Percentiles rank a stretch among this genome's conserved stretches.
phyloP scores from a whole-genome alignment of 1,140 invertebrate species.

The Amyelois transitella region DNA sequence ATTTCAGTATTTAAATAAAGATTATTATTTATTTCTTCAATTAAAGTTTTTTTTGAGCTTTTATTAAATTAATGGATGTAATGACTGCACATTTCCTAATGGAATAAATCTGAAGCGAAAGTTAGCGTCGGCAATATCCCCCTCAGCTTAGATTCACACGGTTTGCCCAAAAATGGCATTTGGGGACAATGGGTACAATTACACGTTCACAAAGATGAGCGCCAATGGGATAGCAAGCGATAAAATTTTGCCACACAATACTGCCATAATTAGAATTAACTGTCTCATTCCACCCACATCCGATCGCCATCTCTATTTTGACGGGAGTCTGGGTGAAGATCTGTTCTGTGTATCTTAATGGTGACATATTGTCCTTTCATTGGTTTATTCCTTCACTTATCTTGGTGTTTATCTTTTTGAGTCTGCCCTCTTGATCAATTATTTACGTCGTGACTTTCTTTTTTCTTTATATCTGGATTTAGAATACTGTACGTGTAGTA shows the following conservation, averaged over 20 bases:
- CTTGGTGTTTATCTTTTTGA: neutral
- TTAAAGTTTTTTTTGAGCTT: too few relatives aligned
- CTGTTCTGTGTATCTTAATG: slow-evolving; percentile 13
- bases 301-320: slow-evolving; percentile 51
- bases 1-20: too few relatives aligned
- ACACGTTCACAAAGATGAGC: slow-evolving; percentile 51
- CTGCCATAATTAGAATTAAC: slow-evolving; percentile 71
- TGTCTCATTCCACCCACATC: slow-evolving; percentile 67
- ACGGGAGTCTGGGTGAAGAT: neutral
- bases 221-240: slow-evolving; percentile 71
- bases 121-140: slow-evolving; percentile 4
- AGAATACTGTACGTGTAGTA: too few relatives aligned
- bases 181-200: slow-evolving; percentile 65
- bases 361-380: slow-evolving; percentile 25
- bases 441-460: neutral
- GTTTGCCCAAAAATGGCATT: slow-evolving; percentile 52
- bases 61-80: too few relatives aligned
- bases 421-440: neutral
- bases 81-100: neutral
- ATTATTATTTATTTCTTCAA: too few relatives aligned
- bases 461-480: neutral
- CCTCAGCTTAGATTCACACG: slow-evolving; percentile 59
- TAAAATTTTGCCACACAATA: slow-evolving; percentile 70
- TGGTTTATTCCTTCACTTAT: slow-evolving; percentile 14
- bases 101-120: neutral